phyloP scores from a whole-genome alignment of 2,797 vertebrate species.

The Crax fasciolata region DNA sequence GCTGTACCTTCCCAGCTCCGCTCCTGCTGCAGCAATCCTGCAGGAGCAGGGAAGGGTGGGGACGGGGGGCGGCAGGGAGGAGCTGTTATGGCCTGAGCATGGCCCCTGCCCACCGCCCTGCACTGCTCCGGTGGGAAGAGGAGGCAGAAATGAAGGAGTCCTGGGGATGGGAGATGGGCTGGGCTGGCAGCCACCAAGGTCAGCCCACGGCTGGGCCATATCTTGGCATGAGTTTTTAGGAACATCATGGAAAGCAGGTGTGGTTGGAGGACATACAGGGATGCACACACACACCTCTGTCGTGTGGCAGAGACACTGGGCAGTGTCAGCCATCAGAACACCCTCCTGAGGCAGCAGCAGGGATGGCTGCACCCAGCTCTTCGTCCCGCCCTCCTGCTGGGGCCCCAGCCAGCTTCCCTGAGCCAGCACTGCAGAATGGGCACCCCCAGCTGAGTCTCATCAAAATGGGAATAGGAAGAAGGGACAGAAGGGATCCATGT shows the following conservation, averaged over 20 bases:
- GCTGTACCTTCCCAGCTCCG: neutral
- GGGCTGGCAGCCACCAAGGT: neutral
- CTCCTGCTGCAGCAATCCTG: neutral
- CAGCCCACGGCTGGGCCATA: neutral
- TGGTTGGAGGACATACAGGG: neutral
- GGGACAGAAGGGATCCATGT: neutral
- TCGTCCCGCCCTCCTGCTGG: neutral
- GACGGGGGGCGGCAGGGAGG: no score
- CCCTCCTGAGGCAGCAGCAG: neutral
- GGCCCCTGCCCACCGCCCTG: accelerated
- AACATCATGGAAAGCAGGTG: neutral
- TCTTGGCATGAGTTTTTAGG: neutral
- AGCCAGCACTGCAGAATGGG: neutral
- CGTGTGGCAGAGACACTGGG: accelerated
- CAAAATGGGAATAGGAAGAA: neutral
- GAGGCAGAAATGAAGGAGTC: neutral
- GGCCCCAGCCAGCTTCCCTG: accelerated
- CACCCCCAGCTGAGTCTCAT: neutral
- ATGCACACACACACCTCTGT: accelerated
- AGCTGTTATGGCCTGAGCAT: accelerated
- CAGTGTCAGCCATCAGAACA: neutral
- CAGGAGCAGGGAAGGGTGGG: neutral
- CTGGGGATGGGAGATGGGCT: neutral
- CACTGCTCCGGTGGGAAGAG: accelerated
- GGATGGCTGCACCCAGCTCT: neutral